A percentile compares a stretch with the other conserved stretches of the same genome.
Evolutionary conservation across 2,888 invertebrate species (phyloP).

Genomic region (Leptinotarsa rubiginosa): DNA sequence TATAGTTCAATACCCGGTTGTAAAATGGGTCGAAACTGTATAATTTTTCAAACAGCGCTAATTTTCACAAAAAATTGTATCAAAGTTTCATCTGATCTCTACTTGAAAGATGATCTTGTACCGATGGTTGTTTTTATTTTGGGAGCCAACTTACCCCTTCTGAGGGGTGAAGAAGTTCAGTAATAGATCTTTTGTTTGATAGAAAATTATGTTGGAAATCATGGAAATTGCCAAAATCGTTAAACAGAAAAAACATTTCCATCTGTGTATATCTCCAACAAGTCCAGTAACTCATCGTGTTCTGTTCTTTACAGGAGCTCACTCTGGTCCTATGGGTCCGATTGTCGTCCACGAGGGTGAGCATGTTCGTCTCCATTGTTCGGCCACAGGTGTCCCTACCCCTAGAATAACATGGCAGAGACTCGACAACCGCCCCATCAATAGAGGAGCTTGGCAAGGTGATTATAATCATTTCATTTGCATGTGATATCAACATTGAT

Average conservation of each 20-base stretch:
- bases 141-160: too few relatives aligned
- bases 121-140: too few relatives aligned
- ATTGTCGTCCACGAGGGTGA: constrained; percentile 84
- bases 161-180: too few relatives aligned
- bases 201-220: neutral
- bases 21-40: too few relatives aligned
- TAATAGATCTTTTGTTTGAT: too few relatives aligned
- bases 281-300: neutral
- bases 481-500: too few relatives aligned
- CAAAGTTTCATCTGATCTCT: too few relatives aligned
- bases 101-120: too few relatives aligned
- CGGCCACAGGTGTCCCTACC: constrained; percentile 80
- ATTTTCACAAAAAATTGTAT: too few relatives aligned
- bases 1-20: too few relatives aligned
- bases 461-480: constrained; percentile 38
- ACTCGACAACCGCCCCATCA: constrained; percentile 73
- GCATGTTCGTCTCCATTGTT: constrained; percentile 84
- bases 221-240: neutral
- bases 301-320: constrained; percentile 49
- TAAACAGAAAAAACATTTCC: neutral
- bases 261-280: neutral
- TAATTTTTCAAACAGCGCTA: too few relatives aligned
- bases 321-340: constrained; percentile 63
- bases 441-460: constrained; percentile 75
- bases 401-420: constrained; percentile 85